Evolutionary conservation across 1,140 invertebrate genomes (phyloP).

Genomic region (Zaprionus davidi): DNA sequence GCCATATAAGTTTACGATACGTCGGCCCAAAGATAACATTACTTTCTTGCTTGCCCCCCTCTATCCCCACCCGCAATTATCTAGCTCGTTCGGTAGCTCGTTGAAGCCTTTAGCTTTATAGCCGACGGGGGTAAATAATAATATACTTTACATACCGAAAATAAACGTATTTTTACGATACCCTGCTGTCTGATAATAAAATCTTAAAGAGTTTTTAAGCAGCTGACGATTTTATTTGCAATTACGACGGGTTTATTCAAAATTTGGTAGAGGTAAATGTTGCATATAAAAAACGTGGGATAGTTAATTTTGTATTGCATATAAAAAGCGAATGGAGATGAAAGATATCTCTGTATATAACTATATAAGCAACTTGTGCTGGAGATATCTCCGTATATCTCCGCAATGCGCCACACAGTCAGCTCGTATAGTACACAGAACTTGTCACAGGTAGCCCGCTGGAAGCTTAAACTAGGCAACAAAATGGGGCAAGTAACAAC

Average conservation of each 20-base stretch:
- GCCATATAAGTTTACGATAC: conserved; percentile 1
- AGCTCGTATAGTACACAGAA: neutral
- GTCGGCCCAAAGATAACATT: conserved; percentile 1
- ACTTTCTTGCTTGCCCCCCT: neutral
- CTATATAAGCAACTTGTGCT: neutral
- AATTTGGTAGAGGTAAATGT: neutral
- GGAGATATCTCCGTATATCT: neutral
- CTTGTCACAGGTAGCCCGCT: neutral
- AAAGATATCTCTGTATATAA: neutral
- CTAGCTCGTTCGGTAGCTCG: neutral
- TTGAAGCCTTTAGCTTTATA: neutral
- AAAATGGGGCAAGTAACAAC: conserved; percentile 33
- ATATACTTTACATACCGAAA: conserved; percentile 6
- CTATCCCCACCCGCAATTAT: neutral
- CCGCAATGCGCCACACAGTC: neutral
- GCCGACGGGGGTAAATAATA: neutral
- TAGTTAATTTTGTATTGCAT: neutral
- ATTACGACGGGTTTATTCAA: neutral
- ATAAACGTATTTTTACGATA: conserved; percentile 1
- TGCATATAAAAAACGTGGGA: neutral
- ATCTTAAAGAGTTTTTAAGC: conserved; percentile 1
- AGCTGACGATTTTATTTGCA: neutral
- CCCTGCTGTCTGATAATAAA: neutral
- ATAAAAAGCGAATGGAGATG: neutral
- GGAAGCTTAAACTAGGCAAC: conserved; percentile 59